These are phyloP conservation scores for Sthenelais limicola DNA, from an alignment of 2,888 invertebrate species.

Conservation along the genomic window DNA sequence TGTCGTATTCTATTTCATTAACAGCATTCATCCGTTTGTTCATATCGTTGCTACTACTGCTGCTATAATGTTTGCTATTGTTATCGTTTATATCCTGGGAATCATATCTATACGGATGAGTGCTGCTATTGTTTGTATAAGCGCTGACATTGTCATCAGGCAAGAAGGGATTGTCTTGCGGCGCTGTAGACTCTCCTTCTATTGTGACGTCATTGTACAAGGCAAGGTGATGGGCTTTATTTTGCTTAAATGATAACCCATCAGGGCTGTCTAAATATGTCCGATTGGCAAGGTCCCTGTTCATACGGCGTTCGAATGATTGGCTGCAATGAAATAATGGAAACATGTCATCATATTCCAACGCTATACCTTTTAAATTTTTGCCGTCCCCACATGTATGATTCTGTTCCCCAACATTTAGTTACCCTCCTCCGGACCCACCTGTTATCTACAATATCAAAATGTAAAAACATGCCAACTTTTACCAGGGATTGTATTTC, in stretches of 20 bases:
- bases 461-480: too few relatives aligned
- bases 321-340: conserved; percentile 40
- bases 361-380: too few relatives aligned
- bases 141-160: conserved; percentile 1
- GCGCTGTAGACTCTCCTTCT: conserved; percentile 14
- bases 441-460: too few relatives aligned
- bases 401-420: too few relatives aligned
- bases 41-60: conserved; percentile 18
- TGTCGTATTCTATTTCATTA: conserved; percentile 38
- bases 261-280: conserved; percentile 26
- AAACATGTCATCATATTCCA: too few relatives aligned
- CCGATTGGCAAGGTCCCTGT: conserved; percentile 20
- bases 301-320: conserved; percentile 42
- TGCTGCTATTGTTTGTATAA: background rate
- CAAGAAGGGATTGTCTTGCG: conserved; percentile 41
- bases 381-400: too few relatives aligned
- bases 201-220: conserved; percentile 38
- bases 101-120: background rate
- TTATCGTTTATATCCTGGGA: conserved; percentile 31
- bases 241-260: conserved; percentile 19
- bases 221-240: conserved; percentile 37
- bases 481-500: too few relatives aligned
- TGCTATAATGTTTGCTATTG: conserved; percentile 22
- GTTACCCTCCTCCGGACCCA: too few relatives aligned
- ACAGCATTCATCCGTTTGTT: conserved; percentile 36